These are phyloP conservation scores for Drosophila suboccidentalis DNA, from an alignment of 2,888 invertebrate species.

Conservation along the genomic window DNA sequence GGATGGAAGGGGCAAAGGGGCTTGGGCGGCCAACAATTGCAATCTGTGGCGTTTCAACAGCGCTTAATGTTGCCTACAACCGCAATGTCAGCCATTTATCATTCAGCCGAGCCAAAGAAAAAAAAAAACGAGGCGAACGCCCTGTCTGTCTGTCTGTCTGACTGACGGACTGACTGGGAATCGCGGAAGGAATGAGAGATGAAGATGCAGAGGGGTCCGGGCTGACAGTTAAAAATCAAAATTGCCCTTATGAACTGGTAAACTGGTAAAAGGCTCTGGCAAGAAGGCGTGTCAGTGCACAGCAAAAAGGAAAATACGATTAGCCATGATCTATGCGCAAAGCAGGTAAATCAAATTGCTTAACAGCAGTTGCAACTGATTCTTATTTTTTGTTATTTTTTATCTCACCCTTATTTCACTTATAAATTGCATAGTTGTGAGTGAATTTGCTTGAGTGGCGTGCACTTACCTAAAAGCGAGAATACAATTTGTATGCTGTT, in stretches of 20 bases:
- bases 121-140: constrained; percentile 12
- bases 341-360: constrained; percentile 52
- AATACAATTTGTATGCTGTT: constrained; percentile 48
- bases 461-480: constrained; percentile 55
- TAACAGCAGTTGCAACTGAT: constrained; percentile 16
- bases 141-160: constrained; percentile 25
- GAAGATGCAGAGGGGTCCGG: constrained; percentile 6
- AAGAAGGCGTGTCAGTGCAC: not conserved
- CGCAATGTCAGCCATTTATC: constrained; percentile 79
- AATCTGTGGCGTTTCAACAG: constrained; percentile 76
- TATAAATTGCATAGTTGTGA: constrained; percentile 29
- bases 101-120: constrained; percentile 56
- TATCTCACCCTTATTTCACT: constrained; percentile 16
- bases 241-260: constrained; percentile 48
- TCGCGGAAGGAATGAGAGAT: constrained; percentile 16
- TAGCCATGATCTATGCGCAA: constrained; percentile 38
- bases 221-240: constrained; percentile 42
- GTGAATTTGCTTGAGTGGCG: constrained; percentile 14
- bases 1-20: not conserved
- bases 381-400: constrained; percentile 3
- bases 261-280: constrained; percentile 15
- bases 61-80: constrained; percentile 77
- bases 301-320: constrained; percentile 25
- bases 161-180: constrained; percentile 14
- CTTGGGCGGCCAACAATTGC: constrained; percentile 64